Conservation (phyloP, 2,888 invertebrate genomes). For the Acrobeloides nanus region DNA sequence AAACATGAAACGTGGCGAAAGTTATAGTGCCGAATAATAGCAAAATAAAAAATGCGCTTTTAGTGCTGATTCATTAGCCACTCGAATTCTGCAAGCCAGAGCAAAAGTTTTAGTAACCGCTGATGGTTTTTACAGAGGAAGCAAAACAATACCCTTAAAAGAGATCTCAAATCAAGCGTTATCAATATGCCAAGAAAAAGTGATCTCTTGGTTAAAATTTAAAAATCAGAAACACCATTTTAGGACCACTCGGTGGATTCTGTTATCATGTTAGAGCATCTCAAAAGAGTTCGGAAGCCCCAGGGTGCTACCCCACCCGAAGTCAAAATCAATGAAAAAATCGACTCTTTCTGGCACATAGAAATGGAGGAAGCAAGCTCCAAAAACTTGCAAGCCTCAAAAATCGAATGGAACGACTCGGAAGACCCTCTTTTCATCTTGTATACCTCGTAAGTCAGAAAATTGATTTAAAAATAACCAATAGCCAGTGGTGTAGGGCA, state of each 20-base stretch:
- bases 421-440: constrained; percentile 96
- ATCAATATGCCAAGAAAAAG: constrained; percentile 17
- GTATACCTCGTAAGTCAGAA: constrained; percentile 62
- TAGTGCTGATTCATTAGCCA: constrained; percentile 84
- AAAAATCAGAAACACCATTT: neutral
- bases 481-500: no score
- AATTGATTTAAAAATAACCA: no score
- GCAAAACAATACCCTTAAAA: constrained; percentile 80
- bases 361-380: constrained; percentile 70
- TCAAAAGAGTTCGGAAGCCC: constrained; percentile 63
- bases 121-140: constrained; percentile 90
- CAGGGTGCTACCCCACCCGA: constrained; percentile 18
- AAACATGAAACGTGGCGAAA: no score
- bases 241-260: neutral
- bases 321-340: constrained; percentile 55
- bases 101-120: constrained; percentile 72
- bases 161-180: constrained; percentile 70
- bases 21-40: no score
- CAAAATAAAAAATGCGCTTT: no score
- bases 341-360: constrained; percentile 88
- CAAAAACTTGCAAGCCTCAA: constrained; percentile 67
- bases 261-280: constrained; percentile 74
- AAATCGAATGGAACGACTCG: constrained; percentile 87
- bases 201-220: no score
- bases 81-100: constrained; percentile 81